Evolutionary conservation across 2,888 invertebrate species (phyloP).

Genomic region (Amorpha juglandis): DNA sequence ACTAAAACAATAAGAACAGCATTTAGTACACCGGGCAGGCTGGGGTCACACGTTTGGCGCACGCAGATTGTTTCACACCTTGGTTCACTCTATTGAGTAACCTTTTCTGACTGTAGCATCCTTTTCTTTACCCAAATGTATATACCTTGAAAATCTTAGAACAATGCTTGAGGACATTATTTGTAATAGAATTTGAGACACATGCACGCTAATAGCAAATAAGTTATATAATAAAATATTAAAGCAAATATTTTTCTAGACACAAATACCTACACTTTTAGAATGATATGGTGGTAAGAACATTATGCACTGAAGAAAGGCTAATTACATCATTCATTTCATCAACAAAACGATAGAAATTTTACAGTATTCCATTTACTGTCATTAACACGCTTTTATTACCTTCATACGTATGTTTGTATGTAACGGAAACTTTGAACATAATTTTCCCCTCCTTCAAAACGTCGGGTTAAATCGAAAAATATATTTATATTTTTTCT

Average conservation of each 20-base stretch:
- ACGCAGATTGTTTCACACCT: constrained; percentile 81
- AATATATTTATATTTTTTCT: too few relatives aligned
- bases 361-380: too few relatives aligned
- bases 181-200: constrained; percentile 50
- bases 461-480: too few relatives aligned
- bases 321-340: too few relatives aligned
- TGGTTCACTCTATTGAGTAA: constrained; percentile 79
- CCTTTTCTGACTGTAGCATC: constrained; percentile 79
- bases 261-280: constrained; percentile 14
- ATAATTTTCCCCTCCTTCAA: too few relatives aligned
- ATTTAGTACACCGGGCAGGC: constrained; percentile 89
- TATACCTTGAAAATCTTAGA: constrained; percentile 81
- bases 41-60: constrained; percentile 83
- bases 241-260: constrained; percentile 7
- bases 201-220: constrained; percentile 56
- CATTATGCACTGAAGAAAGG: constrained; percentile 21
- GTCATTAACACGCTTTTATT: too few relatives aligned
- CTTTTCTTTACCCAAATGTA: constrained; percentile 85
- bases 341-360: too few relatives aligned
- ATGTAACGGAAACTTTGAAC: too few relatives aligned
- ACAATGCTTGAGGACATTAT: constrained; percentile 68
- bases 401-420: too few relatives aligned
- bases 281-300: neutral
- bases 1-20: constrained; percentile 94
- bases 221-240: constrained; percentile 9